Evolutionary conservation across 2,113 vertebrate species (phyloP).

Genomic region (Xiphorhynchus elegans): DNA sequence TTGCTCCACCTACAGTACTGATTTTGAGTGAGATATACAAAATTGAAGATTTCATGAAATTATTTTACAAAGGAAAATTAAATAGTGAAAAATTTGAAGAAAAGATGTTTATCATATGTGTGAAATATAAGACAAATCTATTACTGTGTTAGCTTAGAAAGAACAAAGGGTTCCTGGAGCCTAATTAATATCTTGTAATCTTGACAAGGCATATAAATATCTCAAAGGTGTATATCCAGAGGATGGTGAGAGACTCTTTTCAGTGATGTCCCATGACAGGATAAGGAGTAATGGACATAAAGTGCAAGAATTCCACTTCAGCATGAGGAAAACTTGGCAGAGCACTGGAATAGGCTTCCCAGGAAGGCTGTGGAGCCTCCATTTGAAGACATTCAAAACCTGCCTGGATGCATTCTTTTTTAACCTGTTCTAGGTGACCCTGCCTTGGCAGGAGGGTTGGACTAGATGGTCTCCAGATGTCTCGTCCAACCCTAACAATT

Average conservation of each 20-base stretch:
- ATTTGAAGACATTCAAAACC: neutral
- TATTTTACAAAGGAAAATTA: neutral
- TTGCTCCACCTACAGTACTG: neutral
- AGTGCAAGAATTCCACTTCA: neutral
- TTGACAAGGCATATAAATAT: neutral
- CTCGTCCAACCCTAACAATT: neutral
- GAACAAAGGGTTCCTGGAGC: neutral
- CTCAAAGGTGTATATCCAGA: neutral
- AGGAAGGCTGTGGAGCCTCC: neutral
- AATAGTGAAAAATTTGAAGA: neutral
- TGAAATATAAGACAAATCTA: neutral
- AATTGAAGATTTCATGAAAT: neutral
- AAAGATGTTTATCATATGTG: neutral
- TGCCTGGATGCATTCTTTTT: accelerated
- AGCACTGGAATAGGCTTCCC: neutral
- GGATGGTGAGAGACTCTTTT: neutral
- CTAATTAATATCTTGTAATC: neutral
- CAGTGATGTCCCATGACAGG: neutral
- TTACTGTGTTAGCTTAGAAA: neutral
- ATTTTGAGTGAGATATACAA: neutral
- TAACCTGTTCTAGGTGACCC: too few relatives aligned
- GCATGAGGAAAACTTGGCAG: neutral
- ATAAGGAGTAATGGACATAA: neutral
- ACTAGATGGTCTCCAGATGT: neutral
- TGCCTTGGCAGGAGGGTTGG: neutral